Conservation (phyloP, 2,113 vertebrate species). For the Phaethornis superciliosus region DNA sequence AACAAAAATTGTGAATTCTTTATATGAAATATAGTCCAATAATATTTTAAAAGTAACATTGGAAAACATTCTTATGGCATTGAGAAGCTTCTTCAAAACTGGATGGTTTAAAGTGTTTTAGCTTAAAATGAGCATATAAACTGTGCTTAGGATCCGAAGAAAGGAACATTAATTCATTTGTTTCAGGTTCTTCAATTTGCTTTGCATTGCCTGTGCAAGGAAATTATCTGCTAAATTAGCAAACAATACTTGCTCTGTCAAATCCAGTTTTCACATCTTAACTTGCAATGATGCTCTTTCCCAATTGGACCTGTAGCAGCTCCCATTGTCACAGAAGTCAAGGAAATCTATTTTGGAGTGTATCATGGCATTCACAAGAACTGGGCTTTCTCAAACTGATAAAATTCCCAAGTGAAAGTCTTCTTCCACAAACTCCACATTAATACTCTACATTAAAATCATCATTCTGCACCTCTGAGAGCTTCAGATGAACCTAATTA, state of each 20-base stretch:
- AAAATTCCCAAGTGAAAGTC: background rate
- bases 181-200: conserved; percentile 4
- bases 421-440: background rate
- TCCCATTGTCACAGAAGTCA: background rate
- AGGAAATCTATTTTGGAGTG: background rate
- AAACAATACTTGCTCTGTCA: conserved; percentile 17
- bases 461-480: background rate
- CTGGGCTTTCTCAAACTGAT: background rate
- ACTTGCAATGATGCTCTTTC: background rate
- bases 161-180: background rate
- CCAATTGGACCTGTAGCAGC: background rate
- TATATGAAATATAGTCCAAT: background rate
- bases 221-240: conserved; percentile 40
- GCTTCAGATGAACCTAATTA: background rate
- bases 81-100: background rate
- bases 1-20: background rate
- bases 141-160: background rate
- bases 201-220: background rate
- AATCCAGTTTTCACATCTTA: conserved; percentile 23
- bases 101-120: background rate
- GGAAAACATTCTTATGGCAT: background rate
- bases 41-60: background rate
- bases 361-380: background rate
- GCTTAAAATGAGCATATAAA: background rate
- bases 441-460: background rate